These are phyloP conservation scores for Melinaea marsaeus DNA, from an alignment of 2,888 invertebrate species.

Conservation along the genomic window DNA sequence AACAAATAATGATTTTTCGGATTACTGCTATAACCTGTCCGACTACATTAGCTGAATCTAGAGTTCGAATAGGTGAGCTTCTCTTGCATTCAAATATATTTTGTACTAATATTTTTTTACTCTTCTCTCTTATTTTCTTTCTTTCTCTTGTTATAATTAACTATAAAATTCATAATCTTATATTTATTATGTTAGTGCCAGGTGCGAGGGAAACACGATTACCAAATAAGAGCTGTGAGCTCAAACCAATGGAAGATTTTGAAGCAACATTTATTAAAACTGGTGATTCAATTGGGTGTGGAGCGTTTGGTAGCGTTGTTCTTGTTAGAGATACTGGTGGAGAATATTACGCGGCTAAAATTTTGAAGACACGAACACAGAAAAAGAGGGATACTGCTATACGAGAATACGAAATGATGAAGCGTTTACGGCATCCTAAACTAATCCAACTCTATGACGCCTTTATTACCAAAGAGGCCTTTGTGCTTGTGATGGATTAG, in stretches of 20 bases:
- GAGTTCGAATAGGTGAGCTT: conserved; percentile 35
- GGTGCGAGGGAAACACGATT: conserved; percentile 11
- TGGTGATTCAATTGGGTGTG: conserved; percentile 37
- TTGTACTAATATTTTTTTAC: background rate
- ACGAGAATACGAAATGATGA: conserved; percentile 93
- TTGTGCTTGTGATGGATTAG: conserved; percentile 94
- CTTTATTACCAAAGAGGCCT: conserved; percentile 58
- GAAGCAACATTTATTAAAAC: conserved; percentile 31
- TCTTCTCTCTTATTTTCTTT: background rate
- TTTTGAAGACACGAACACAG: conserved; percentile 84
- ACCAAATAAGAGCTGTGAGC: conserved; percentile 13
- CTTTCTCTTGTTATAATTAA: background rate
- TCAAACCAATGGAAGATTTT: conserved; percentile 32
- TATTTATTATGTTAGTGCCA: conserved; percentile 18
- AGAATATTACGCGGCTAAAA: conserved; percentile 88
- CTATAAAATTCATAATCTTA: background rate
- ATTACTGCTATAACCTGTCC: conserved; percentile 25
- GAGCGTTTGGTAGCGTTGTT: conserved; percentile 40
- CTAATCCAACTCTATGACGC: conserved; percentile 79
- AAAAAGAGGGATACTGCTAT: conserved; percentile 86
- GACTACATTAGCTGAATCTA: conserved; percentile 21
- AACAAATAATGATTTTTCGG: conserved; percentile 34
- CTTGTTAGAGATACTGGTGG: conserved; percentile 37
- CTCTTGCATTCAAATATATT: background rate
- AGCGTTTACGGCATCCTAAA: conserved; percentile 88